A percentile compares a stretch with the other conserved stretches of the same genome.
Evolutionary conservation across 2,888 invertebrate species (phyloP).

Genomic region (Acrobasis consociella): DNA sequence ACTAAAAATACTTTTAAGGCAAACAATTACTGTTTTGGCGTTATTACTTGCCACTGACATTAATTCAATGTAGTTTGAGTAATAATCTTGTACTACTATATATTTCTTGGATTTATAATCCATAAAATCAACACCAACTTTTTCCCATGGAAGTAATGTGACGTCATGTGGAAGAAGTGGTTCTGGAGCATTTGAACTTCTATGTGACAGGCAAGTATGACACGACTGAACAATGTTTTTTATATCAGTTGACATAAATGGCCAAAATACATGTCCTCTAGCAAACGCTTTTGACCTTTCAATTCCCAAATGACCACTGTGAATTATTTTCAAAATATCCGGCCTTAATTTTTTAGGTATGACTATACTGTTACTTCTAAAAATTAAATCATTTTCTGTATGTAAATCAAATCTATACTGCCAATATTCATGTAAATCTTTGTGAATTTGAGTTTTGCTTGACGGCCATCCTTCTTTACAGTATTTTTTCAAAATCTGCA

Average conservation of each 20-base stretch:
- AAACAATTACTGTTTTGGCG: constrained; percentile 25
- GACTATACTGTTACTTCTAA: constrained; percentile 26
- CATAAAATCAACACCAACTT: constrained; percentile 35
- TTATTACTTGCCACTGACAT: constrained; percentile 24
- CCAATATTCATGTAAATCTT: constrained; percentile 23
- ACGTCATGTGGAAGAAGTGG: constrained; percentile 27
- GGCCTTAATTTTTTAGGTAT: constrained; percentile 29
- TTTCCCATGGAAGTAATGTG: constrained; percentile 31
- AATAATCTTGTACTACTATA: constrained; percentile 23
- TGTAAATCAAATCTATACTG: constrained; percentile 21
- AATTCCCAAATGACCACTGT: constrained; percentile 31
- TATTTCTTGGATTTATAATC: constrained; percentile 32
- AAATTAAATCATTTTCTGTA: constrained; percentile 24
- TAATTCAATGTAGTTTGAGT: constrained; percentile 36
- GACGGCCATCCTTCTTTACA: constrained; percentile 26
- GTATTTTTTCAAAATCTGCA: constrained; percentile 25
- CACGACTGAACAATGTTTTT: constrained; percentile 27
- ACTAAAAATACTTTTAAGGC: constrained; percentile 29
- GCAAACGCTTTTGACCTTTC: constrained; percentile 34
- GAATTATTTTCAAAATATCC: constrained; percentile 33
- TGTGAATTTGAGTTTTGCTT: constrained; percentile 21
- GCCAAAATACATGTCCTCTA: constrained; percentile 33
- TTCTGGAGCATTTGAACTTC: constrained; percentile 29
- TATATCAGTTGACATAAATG: constrained; percentile 29
- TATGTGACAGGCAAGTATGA: constrained; percentile 27